Base-by-base conservation (phyloP, 1,140 invertebrate species). In the Venustaconcha ellipsiformis region DNA sequence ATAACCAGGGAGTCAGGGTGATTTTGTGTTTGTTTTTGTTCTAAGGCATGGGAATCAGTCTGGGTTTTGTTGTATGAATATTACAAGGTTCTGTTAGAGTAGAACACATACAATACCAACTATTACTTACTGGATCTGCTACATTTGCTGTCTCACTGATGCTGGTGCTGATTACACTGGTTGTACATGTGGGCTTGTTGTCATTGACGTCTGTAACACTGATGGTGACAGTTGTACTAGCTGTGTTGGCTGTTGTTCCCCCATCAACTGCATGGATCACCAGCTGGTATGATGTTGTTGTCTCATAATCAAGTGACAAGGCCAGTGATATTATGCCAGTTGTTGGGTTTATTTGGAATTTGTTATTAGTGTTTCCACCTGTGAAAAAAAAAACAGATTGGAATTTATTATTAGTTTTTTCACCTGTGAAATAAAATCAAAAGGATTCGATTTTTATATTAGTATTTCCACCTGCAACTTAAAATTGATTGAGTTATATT, bases 131-230 rank as follows among this genome's bases (percentile, higher is more conserved):
- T 48, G 11, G 37, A 48, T 48, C 37, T 11, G 37, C 37, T 48
- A 48, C 11, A 48, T 48, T 48, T 48, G 37, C 37, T 48, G 11
- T 48, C 11, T 48, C 37, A 11, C 37, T 48, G 37, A 48, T 48
- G 23, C 70, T 13, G n/a, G n/a, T 48, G 37, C 20, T 67, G 59
- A 59, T 60, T 48, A 26, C 20, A 68, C 57, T 75, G 2, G 70
- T 26, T 5, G 76, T 57, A 71, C 79, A 86, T 14, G 67, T 67
- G 11, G 84, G 84, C 1, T 20, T 37, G 62, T 86, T 80, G 75
- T 86, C 83, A 66, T 80, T 86, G 55, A 80, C 72, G 67, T 86
- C 76, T 20, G 65, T 80, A 11, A 86, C 66, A 5, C 67, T 62
- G 14, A 86, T 65, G 1, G 73, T 76, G 0, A 82, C 75, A 14